Base-by-base conservation (phyloP, 2,797 vertebrate genomes). In the Peromyscus aztecus region DNA sequence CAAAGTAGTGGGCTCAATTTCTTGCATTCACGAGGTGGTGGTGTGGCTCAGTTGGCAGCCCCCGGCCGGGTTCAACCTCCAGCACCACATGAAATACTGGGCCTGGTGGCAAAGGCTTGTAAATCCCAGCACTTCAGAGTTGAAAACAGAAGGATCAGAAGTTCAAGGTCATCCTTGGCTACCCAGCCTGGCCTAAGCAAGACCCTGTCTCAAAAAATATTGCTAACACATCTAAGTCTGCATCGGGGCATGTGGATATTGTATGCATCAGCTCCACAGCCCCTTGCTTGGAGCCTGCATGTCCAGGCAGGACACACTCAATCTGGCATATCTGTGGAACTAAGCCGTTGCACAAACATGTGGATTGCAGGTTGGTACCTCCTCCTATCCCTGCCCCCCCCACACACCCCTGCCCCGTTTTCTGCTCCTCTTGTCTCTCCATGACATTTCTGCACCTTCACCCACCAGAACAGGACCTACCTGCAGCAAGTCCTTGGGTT, bases 241-340 rank as follows among this genome's bases (percentile, higher is more conserved):
- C 4, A 10, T 43, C n/a, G 24, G 43, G 37, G 75, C 14, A 23
- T 0, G 2, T 0, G 6, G 29, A 12, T 40, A 24, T 34, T 4
- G 24, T 31, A 5, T 52, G 65, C 0, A 0, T 65, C 71, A 61
- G 13, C 46, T 59, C 75, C 43, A 52, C 2, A 1, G 40, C 8
- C 21, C 16, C 29, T 7, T 10, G 2, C 46, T 27, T 73, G 27
- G 57, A 21, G 10, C 8, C 0, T 5, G 4, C 40, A 37, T 23
- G 29, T 85, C 46, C 49, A 10, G 21, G 73, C 13, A 76, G 69
- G 31, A 65, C 4, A 4, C 27, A 8, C 13, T 0, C 6, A 29
- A 8, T 12, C 0, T 4, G 19, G 10, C 10, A 1, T 12, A 43
- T 65, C 24, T 63, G 67, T 75, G 59, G 24, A 75, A 34, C 65